Base-by-base conservation (phyloP, 2,888 invertebrate genomes). In the Thereva nobilitata region DNA sequence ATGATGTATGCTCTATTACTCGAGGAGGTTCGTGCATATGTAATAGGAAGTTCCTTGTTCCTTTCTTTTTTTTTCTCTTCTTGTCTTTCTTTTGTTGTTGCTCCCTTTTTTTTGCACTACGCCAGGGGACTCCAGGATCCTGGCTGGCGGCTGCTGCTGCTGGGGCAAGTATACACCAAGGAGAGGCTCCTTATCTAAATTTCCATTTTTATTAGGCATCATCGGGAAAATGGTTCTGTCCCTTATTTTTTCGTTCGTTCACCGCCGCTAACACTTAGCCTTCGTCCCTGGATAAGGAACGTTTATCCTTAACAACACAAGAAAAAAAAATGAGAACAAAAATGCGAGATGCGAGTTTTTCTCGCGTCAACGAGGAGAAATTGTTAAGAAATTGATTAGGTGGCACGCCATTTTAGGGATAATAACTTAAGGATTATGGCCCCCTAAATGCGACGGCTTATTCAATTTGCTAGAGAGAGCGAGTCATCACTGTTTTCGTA, bases 141-240 rank as follows among this genome's bases (percentile, higher is more conserved):
- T 23, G 23, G n/a, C 37, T 10, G 37, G 10, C 52, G n/a, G 38
- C 2, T 34, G 37, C 52, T 23, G 10, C n/a, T 38, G 10, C 35
- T 12, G 34, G 5, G 34, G 2, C 52, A n/a, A 3, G 3, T 34
- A 53, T 4, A 5, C 9, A 53, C 8, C 50, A 40, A 49, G 50
- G n/a, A 61, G 61, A 61, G 41, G 41, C 61, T 61, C 50, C 61
- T 61, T 61, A 61, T 61, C 61, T 61, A 61, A 61, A 61, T 61
- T 61, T 61, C 49, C 61, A 61, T 61, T 61, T 61, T 61, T 61
- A 61, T 61, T 61, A 61, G 61, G 61, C 61, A 61, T 61, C 61
- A 50, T 61, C 61, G 61, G 38, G 12, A 40, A 61, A 61, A 61
- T 50, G 61, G 61, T 61, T 9, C 40, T 49, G 61, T 49, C 50